Conservation (phyloP, 2,888 invertebrate species). For the Chrysina gloriosa region DNA sequence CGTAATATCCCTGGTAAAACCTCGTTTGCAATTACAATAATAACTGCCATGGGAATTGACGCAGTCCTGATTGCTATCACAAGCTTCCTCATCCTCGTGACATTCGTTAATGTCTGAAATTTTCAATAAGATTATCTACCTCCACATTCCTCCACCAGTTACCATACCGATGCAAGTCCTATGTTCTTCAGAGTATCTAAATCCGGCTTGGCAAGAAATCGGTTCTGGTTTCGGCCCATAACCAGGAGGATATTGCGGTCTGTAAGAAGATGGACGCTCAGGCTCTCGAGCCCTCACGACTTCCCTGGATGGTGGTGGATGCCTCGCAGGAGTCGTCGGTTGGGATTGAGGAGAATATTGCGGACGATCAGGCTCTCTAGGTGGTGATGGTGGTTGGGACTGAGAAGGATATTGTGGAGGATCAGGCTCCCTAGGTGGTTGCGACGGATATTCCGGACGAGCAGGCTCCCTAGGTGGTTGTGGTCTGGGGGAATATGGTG, state of each 20-base stretch:
- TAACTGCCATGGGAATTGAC: slow-evolving; percentile 77
- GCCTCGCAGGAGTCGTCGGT: not conserved
- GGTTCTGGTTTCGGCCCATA: slow-evolving; percentile 37
- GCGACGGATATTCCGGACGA: no score
- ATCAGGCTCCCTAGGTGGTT: not conserved
- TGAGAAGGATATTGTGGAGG: no score
- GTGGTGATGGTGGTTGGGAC: no score
- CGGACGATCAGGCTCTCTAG: no score
- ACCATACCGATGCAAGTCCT: slow-evolving; percentile 49
- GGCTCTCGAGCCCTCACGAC: no score
- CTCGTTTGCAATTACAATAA: slow-evolving; percentile 73
- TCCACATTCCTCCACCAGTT: not conserved
- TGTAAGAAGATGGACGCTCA: slow-evolving; percentile 22
- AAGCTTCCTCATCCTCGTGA: slow-evolving; percentile 66
- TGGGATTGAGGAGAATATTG: no score
- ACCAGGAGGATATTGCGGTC: slow-evolving; percentile 24
- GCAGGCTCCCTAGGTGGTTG: not conserved
- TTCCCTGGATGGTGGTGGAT: no score
- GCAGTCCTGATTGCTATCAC: slow-evolving; percentile 75
- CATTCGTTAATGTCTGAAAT: slow-evolving; percentile 78
- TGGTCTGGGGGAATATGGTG: not conserved
- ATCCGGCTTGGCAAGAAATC: slow-evolving; percentile 48
- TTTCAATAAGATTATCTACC: slow-evolving; percentile 42
- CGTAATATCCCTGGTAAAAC: slow-evolving; percentile 72
- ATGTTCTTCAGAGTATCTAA: slow-evolving; percentile 44